phyloP scores from a whole-genome alignment of 2,797 vertebrate species.

The Linurgus olivaceus region DNA sequence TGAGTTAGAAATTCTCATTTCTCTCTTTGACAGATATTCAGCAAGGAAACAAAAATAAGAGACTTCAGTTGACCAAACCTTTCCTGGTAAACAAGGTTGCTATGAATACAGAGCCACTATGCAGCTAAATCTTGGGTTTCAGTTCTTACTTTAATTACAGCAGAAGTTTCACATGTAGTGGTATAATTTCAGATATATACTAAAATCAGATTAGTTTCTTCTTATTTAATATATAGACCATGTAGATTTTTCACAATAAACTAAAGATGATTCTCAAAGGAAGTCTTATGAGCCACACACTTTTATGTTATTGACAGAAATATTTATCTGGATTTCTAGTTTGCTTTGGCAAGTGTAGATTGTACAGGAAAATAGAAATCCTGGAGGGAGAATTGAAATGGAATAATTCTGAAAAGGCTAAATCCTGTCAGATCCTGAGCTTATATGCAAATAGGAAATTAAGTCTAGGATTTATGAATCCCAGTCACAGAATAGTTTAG shows the following conservation, averaged over 20 bases:
- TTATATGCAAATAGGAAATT: background rate
- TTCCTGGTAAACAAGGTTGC: constrained; percentile 39
- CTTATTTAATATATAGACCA: background rate
- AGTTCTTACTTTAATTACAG: background rate
- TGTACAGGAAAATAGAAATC: background rate
- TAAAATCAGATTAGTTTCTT: background rate
- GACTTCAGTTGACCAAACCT: constrained; percentile 4
- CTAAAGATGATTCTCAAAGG: background rate
- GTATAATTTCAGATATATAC: background rate
- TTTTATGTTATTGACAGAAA: background rate
- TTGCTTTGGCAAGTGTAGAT: background rate
- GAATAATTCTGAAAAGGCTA: background rate
- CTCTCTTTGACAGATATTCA: background rate
- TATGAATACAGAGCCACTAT: background rate
- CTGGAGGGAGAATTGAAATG: background rate
- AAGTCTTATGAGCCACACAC: background rate
- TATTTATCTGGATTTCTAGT: background rate
- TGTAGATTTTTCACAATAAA: background rate
- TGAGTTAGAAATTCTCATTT: constrained; percentile 1
- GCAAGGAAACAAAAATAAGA: constrained; percentile 25
- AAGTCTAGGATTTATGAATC: background rate
- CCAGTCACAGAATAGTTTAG: background rate
- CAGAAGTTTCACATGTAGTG: background rate
- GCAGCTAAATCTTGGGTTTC: background rate
- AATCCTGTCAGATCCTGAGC: background rate